phyloP scores from a whole-genome alignment of 2,797 vertebrate species.

The Chiroxiphia lanceolata region DNA sequence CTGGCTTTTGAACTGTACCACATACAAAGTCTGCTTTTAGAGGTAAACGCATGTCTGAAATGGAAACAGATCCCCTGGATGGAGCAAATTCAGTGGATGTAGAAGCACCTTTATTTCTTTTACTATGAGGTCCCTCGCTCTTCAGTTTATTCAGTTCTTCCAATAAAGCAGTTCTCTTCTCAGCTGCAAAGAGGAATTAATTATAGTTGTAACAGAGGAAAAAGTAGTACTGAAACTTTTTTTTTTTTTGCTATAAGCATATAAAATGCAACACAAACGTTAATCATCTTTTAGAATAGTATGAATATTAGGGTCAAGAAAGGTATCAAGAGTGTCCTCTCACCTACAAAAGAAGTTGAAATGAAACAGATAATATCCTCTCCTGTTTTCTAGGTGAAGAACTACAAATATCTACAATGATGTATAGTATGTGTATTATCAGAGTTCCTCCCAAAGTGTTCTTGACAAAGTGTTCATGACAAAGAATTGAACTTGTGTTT shows the following conservation, averaged over 20 bases:
- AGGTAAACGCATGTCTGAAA: slow-evolving; percentile 91
- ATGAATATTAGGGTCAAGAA: neutral
- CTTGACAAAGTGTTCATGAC: accelerated
- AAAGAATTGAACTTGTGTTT: neutral
- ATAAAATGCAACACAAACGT: neutral
- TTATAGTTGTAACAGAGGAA: neutral
- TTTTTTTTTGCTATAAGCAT: neutral
- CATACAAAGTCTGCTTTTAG: slow-evolving; percentile 97
- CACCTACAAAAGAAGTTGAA: neutral
- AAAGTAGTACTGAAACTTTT: neutral
- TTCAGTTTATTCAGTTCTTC: slow-evolving; percentile 87
- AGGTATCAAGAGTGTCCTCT: neutral
- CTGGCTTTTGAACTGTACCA: slow-evolving; percentile 85
- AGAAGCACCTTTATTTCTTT: slow-evolving; percentile 67
- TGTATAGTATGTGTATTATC: neutral
- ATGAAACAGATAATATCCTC: neutral
- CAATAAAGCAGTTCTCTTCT: slow-evolving; percentile 86
- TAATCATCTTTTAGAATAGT: neutral
- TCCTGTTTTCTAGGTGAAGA: neutral
- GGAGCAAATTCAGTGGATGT: slow-evolving; percentile 64
- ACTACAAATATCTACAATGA: neutral
- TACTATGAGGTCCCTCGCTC: slow-evolving; percentile 76
- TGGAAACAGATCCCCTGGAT: slow-evolving; percentile 86
- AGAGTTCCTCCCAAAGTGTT: neutral
- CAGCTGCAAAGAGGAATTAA: slow-evolving; percentile 74